Percentiles rank a stretch among this genome's conserved stretches.
These are phyloP conservation scores for Drosophila dives DNA, from an alignment of 2,888 invertebrate genomes.

Conservation along the genomic window DNA sequence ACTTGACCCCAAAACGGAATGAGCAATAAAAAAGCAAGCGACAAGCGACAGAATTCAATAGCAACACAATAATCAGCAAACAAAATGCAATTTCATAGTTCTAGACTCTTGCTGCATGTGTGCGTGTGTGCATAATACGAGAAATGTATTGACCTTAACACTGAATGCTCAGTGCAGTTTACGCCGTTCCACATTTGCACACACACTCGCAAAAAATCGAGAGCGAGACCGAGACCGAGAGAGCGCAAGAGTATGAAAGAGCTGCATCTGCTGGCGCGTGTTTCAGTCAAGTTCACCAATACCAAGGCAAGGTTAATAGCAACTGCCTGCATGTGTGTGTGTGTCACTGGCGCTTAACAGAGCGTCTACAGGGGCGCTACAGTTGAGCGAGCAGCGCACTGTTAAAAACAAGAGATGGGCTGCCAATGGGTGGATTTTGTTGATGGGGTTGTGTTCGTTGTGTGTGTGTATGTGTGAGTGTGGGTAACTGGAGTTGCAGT, in stretches of 20 bases:
- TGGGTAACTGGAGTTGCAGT: conserved; percentile 60
- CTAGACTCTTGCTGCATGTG: conserved; percentile 31
- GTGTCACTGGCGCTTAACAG: conserved; percentile 56
- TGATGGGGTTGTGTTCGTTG: conserved; percentile 11
- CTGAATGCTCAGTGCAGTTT: conserved; percentile 67
- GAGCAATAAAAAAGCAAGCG: conserved; percentile 43
- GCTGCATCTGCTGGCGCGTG: conserved; percentile 44
- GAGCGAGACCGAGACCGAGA: conserved; percentile 22
- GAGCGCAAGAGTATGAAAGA: conserved; percentile 29
- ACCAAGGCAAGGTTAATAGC: conserved; percentile 61
- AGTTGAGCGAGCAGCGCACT: conserved; percentile 63
- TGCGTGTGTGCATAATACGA: conserved; percentile 35
- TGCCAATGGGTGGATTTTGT: conserved; percentile 6
- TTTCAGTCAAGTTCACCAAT: conserved; percentile 79
- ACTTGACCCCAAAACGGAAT: conserved; percentile 50
- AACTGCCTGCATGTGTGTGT: conserved; percentile 24
- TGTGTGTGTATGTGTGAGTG: conserved; percentile 4
- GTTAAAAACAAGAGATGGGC: conserved; percentile 38
- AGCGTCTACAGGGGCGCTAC: conserved; percentile 64
- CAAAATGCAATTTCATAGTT: conserved; percentile 59
- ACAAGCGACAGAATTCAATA: conserved; percentile 65
- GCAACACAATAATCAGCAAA: conserved; percentile 62
- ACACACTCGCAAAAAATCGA: conserved; percentile 13
- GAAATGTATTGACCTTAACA: conserved; percentile 81
- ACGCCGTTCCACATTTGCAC: conserved; percentile 44